Conservation (phyloP, 2,113 vertebrate genomes). For the Hassar affinis region DNA sequence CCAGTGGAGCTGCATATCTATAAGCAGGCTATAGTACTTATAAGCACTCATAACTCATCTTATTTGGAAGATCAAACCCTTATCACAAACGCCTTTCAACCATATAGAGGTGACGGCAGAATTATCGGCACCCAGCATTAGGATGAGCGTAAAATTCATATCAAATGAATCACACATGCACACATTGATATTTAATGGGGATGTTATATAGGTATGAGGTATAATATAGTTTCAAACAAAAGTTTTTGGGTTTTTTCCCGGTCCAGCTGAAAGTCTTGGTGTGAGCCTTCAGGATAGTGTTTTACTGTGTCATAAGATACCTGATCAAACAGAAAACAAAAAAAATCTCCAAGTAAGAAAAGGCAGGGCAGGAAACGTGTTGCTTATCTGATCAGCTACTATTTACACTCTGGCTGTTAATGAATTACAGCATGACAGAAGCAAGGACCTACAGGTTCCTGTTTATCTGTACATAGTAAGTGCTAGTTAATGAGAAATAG, state of each 20-base stretch:
- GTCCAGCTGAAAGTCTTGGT: neutral
- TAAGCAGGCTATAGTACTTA: neutral
- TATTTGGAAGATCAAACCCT: neutral
- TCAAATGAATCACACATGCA: neutral
- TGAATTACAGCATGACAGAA: neutral
- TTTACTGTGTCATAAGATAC: neutral
- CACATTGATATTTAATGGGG: neutral
- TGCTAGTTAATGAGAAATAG: neutral
- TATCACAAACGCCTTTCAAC: neutral
- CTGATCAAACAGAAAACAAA: neutral
- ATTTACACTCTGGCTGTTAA: conserved; percentile 26
- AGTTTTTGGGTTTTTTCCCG: neutral
- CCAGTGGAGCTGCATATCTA: neutral
- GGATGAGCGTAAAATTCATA: neutral
- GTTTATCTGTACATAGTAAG: neutral
- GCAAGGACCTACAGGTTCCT: neutral
- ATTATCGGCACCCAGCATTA: neutral
- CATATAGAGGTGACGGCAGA: neutral
- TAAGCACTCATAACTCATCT: neutral
- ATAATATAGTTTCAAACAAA: neutral
- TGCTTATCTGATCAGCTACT: conserved; percentile 1
- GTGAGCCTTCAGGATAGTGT: neutral
- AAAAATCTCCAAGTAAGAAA: neutral
- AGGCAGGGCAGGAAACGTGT: neutral
- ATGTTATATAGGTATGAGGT: neutral